Evolutionary conservation across 2,888 invertebrate genomes (phyloP).

Genomic region (Spilarctia lutea): DNA sequence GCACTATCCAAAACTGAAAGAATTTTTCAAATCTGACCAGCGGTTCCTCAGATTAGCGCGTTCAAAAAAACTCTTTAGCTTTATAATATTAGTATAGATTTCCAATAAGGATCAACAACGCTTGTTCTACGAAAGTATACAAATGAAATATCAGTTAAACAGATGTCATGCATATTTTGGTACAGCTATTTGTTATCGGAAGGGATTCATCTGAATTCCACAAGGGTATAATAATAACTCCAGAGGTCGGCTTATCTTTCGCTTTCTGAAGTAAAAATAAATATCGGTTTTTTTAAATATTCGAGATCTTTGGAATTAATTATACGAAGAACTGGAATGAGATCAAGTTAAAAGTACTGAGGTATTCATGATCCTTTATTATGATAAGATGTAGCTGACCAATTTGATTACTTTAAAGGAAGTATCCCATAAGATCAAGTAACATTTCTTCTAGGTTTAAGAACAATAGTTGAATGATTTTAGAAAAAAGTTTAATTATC

Average conservation of each 20-base stretch:
- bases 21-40: too few relatives aligned
- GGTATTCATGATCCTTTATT: neutral
- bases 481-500: neutral
- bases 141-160: conserved; percentile 5
- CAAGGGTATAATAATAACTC: neutral
- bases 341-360: neutral
- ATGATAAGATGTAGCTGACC: too few relatives aligned
- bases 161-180: conserved; percentile 25
- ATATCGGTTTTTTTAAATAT: neutral
- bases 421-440: neutral
- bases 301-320: neutral
- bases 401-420: neutral
- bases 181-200: conserved; percentile 28
- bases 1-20: too few relatives aligned
- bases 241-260: neutral
- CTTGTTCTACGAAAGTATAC: neutral
- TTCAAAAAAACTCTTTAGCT: too few relatives aligned
- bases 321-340: neutral
- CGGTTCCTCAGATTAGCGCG: too few relatives aligned
- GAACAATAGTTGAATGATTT: neutral
- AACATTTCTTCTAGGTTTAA: neutral
- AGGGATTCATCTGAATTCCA: conserved; percentile 18
- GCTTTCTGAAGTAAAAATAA: neutral
- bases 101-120: neutral
- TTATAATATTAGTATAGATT: too few relatives aligned